Evolutionary conservation across 1,140 invertebrate species (phyloP), one percentile per base, ranked within the genome.

Genomic region (Centruroides sculpturatus): DNA sequence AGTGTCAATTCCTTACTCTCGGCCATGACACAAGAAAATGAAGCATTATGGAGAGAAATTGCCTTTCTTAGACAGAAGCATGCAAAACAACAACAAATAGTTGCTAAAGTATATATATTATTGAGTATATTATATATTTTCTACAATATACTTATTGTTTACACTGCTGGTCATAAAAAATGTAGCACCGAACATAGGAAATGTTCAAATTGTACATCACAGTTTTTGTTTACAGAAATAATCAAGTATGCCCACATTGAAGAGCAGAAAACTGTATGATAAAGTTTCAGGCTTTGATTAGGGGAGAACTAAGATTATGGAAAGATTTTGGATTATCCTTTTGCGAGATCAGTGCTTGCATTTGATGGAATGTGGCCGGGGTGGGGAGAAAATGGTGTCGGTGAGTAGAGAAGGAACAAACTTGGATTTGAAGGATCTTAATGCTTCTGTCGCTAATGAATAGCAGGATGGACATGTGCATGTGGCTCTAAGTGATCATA

Each of bases 101-200:
- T 99, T 0, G 97, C 97, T 71, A 98, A 98, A 82, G 75, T 93
- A 34, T 90, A 95, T 68, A 89, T 93, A 77, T 95, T 95, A 73
- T 74, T 96, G 59, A 85, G 93, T 55, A 86, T 87, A 35, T 74
- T 95, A 5, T 56, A 56, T 10, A n/a, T 47, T 56, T 36, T 51
- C 23, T 23, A 23, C 23, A 23, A 23, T 23, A 23, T 23, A 23
- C 23, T 23, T 23, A 23, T 23, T 23, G 23, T 23, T 23, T 57
- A 11, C n/a, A 57, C 13, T 56, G 3, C 23, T 5, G 41, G 41
- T 8, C 41, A 41, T 41, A 6, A 41, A 41, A 41, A 41, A 6
- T 41, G 41, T 3, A 41, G 3, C 41, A 41, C 41, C 41, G 5
- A 41, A 41, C 41, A 41, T 5, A 41, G 41, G 5, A 8, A 5